Evolutionary conservation across 2,113 vertebrate genomes (phyloP), one percentile per base, ranked within the genome.

Genomic region (Cryptotis parvus): DNA sequence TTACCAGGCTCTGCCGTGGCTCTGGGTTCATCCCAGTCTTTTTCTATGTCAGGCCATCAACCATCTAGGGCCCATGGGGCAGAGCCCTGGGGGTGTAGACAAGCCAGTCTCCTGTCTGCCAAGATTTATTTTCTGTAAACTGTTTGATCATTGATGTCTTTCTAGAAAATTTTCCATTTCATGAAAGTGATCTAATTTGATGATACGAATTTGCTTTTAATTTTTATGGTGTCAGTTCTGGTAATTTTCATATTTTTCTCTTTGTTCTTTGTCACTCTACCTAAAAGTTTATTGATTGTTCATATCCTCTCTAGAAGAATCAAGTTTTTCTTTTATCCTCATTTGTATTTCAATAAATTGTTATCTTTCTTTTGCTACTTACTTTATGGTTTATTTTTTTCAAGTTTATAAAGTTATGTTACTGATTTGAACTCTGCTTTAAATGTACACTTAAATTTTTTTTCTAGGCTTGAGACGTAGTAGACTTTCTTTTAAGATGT

Each of bases 221-320:
- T 52, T 86, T 73, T 73, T 86, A n/a, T 2, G 6, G 11, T 20
- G 7, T 61, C 20, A n/a, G 18, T 76, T 31, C 80, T 89, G 37
- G 35, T 73, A 73, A 72, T 52, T 89, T 83, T 39, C 76, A 10
- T 72, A 41, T 75, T 78, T 75, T 92, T 75, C 22, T 83, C 27
- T 88, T 69, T 72, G 45, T 45, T 49, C 15, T 83, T 70, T 26
- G 18, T 49, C n/a, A 77, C 20, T 80, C 29, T 73, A n/a, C 4
- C n/a, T 80, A 73, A 85, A 85, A 61, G 37, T 45, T 80, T 69
- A 15, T 83, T 43, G 88, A 16, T 77, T 83, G 73, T 92, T 43
- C 45, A 65, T 31, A 43, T 83, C 35, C 35, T 80, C 55, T 73
- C 72, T 77, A 2, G 35, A 68, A 75, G 26, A 90, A 68, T 10